Evolutionary conservation across 2,888 invertebrate genomes (phyloP).

Genomic region (Lysandra coridon): DNA sequence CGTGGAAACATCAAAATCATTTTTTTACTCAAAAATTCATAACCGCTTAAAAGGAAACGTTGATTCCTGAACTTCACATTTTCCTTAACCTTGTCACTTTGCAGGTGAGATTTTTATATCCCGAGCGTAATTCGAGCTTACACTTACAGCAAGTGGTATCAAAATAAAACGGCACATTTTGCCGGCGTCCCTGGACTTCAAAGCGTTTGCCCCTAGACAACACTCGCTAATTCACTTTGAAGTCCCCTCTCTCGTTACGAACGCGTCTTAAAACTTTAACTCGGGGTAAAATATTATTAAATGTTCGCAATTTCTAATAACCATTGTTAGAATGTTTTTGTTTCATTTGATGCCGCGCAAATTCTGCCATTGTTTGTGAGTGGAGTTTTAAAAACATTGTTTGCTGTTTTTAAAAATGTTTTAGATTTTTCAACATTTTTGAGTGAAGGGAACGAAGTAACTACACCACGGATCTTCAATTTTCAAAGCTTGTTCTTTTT

Average conservation of each 20-base stretch:
- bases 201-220: constrained; percentile 78
- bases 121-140: constrained; percentile 19
- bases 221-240: constrained; percentile 80
- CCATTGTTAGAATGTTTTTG: constrained; percentile 39
- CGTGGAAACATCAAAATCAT: not conserved
- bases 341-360: constrained; percentile 18
- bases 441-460: not conserved
- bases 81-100: constrained; percentile 1
- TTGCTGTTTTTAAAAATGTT: not conserved
- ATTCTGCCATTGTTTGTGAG: not conserved
- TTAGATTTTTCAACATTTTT: not conserved
- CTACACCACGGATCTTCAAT: not conserved
- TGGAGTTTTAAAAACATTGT: constrained; percentile 6
- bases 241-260: constrained; percentile 70
- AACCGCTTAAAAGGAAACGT: not conserved
- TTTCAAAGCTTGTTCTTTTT: not conserved
- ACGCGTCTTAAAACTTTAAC: constrained; percentile 73
- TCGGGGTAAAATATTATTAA: constrained; percentile 67
- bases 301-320: constrained; percentile 61
- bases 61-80: not conserved
- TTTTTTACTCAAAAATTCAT: not conserved
- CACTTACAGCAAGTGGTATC: constrained; percentile 49
- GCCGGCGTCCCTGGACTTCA: constrained; percentile 70
- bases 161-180: constrained; percentile 68
- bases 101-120: constrained; percentile 8